Evolutionary conservation across 2,113 vertebrate genomes (phyloP).

Genomic region (Stigmatopora argus): DNA sequence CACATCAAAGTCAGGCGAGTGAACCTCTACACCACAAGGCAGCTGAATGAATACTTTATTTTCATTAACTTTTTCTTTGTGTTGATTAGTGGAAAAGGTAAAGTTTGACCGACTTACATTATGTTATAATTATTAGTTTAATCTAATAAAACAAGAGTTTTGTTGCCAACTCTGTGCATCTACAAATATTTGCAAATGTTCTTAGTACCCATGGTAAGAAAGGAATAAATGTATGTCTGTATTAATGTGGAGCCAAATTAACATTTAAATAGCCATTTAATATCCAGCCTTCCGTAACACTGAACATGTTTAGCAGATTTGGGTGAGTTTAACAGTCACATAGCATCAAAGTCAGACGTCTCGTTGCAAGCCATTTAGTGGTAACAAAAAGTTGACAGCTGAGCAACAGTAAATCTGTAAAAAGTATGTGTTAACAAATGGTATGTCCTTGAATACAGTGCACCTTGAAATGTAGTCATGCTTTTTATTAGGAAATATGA

Average conservation of each 20-base stretch:
- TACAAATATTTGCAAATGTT: neutral
- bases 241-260: neutral
- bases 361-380: neutral
- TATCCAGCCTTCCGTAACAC: neutral
- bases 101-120: no score
- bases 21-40: no score
- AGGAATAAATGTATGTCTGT: neutral
- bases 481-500: slow-evolving; percentile 13
- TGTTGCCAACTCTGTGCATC: neutral
- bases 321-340: neutral
- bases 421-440: neutral
- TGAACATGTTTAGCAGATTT: slow-evolving; percentile 2
- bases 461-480: slow-evolving; percentile 15
- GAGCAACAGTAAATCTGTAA: slow-evolving; percentile 6
- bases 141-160: neutral
- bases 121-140: no score
- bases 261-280: slow-evolving; percentile 1
- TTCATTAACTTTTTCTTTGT: no score
- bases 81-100: no score
- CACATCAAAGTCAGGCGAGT: no score
- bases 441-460: slow-evolving; percentile 1
- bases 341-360: slow-evolving; percentile 7
- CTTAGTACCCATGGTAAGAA: neutral
- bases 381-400: slow-evolving; percentile 4
- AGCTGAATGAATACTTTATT: no score